A percentile compares a stretch with the other conserved stretches of the same genome.
Conservation (phyloP, 2,797 vertebrate genomes). For the Gorsachius magnificus region DNA sequence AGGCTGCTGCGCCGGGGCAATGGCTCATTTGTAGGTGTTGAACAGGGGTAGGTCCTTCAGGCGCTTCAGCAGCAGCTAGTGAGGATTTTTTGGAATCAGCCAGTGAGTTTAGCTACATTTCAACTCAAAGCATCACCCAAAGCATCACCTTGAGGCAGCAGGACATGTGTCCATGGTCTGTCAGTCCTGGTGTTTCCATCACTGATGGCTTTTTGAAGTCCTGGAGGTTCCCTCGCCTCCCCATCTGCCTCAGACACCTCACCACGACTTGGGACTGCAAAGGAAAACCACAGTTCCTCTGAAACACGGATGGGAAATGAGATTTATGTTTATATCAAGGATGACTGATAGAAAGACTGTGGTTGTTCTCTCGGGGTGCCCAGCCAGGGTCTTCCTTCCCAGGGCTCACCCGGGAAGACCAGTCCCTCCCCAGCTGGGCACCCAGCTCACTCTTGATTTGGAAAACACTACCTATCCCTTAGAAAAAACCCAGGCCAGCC, state of each 20-base stretch:
- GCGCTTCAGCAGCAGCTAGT: neutral
- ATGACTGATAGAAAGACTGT: neutral
- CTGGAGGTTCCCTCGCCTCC: neutral
- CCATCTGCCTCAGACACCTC: neutral
- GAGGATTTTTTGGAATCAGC: neutral
- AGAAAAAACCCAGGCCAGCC: neutral
- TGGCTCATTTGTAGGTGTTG: neutral
- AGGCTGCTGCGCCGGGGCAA: neutral
- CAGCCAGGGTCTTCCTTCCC: neutral
- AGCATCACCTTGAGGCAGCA: neutral
- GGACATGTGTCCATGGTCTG: neutral
- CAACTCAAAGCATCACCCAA: neutral
- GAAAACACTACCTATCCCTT: neutral
- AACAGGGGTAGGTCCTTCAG: neutral
- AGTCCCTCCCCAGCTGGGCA: accelerated
- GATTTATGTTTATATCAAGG: neutral
- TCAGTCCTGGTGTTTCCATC: neutral
- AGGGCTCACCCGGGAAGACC: neutral
- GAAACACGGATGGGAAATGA: neutral
- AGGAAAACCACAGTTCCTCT: neutral
- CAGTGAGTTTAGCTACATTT: neutral
- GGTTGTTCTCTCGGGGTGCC: neutral
- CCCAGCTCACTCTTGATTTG: neutral
- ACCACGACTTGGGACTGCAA: accelerated
- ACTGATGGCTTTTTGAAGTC: neutral